These are phyloP conservation scores for Nudaria mundana DNA, from an alignment of 2,888 invertebrate species.

Conservation along the genomic window DNA sequence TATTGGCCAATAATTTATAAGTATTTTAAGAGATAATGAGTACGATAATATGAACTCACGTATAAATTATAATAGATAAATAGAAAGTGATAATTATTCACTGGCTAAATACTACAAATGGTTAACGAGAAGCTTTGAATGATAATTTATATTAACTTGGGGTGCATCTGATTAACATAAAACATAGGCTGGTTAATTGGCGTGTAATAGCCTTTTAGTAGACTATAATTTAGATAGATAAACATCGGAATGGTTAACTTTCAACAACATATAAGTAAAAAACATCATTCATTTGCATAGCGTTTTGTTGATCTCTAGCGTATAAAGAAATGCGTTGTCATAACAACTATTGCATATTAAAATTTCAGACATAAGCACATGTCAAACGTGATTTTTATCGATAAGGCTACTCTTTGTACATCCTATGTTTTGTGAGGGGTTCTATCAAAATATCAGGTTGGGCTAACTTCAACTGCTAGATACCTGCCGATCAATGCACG, in stretches of 20 bases:
- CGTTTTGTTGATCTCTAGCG: conserved; percentile 6
- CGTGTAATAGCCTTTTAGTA: conserved; percentile 68
- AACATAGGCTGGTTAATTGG: conserved; percentile 56
- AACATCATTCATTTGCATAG: conserved; percentile 24
- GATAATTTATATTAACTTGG: conserved; percentile 30
- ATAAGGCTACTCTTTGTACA: too few relatives aligned
- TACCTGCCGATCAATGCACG: too few relatives aligned
- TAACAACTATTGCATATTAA: too few relatives aligned
- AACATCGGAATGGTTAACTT: conserved; percentile 35
- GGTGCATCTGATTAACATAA: conserved; percentile 69
- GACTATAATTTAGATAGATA: conserved; percentile 39
- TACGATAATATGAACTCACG: too few relatives aligned
- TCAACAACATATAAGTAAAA: conserved; percentile 28
- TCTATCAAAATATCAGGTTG: too few relatives aligned
- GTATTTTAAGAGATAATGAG: conserved; percentile 3
- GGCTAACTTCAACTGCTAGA: too few relatives aligned
- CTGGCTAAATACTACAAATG: conserved; percentile 21
- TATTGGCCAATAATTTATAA: too few relatives aligned
- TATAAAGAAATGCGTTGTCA: not conserved
- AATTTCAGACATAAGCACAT: too few relatives aligned
- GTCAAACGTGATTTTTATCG: too few relatives aligned
- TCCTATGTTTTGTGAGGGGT: too few relatives aligned
- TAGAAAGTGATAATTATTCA: conserved; percentile 27
- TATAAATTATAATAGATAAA: conserved; percentile 1
- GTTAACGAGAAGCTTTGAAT: conserved; percentile 27